These are phyloP conservation scores for Vombatus ursinus DNA, from an alignment of 2,113 vertebrate genomes.

Conservation along the genomic window DNA sequence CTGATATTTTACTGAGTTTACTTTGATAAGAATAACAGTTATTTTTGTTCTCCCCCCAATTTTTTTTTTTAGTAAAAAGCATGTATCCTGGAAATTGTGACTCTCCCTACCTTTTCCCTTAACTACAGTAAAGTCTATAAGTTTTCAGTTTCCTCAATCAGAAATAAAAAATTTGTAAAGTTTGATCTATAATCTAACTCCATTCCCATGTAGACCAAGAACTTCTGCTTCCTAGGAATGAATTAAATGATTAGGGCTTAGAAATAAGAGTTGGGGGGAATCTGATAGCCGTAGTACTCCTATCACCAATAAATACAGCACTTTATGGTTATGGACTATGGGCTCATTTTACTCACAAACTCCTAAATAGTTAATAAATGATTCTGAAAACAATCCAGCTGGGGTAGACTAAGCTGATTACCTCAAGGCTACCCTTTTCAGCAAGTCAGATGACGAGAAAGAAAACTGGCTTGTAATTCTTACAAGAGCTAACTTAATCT, in stretches of 20 bases:
- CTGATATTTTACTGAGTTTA: too few species aligned
- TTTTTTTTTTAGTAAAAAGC: not conserved
- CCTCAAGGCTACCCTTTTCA: not conserved
- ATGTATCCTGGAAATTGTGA: not conserved
- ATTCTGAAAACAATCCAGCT: not conserved
- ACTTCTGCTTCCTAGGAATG: not conserved
- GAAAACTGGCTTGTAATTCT: not conserved
- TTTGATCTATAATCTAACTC: not conserved
- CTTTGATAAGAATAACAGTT: too few species aligned
- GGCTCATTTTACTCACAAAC: slow-evolving; percentile 17
- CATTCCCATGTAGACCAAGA: not conserved
- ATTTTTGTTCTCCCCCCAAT: too few species aligned
- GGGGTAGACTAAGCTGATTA: not conserved
- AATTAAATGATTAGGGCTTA: not conserved
- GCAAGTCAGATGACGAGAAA: not conserved
- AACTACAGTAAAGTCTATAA: not conserved
- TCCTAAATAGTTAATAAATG: slow-evolving; percentile 10
- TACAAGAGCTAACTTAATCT: not conserved
- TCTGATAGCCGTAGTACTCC: slow-evolving; percentile 1
- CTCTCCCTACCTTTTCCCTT: not conserved
- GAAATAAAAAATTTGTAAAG: not conserved
- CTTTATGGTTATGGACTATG: slow-evolving; percentile 29
- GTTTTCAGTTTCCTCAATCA: not conserved
- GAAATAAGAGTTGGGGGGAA: not conserved
- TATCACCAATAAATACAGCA: not conserved